Percentiles rank a stretch among this genome's conserved stretches.
These are phyloP conservation scores for Helicoverpa zea DNA, from an alignment of 1,140 invertebrate genomes.

Conservation along the genomic window DNA sequence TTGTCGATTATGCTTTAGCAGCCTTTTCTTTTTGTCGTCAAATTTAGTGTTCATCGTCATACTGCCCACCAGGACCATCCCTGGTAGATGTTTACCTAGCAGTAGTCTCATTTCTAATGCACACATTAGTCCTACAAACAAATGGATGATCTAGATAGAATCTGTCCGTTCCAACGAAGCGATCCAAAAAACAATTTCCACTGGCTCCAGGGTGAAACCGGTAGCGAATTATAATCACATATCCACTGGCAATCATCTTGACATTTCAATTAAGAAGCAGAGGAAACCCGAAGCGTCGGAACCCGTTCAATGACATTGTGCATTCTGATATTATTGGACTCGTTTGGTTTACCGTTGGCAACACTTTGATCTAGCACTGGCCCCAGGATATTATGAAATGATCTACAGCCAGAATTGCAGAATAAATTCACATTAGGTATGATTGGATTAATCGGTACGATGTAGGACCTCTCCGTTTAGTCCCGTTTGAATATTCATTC, in stretches of 20 bases:
- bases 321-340: constrained; percentile 49
- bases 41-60: too few species aligned
- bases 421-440: constrained; percentile 12
- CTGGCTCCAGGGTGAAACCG: constrained; percentile 34
- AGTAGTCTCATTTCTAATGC: too few species aligned
- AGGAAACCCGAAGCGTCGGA: constrained; percentile 24
- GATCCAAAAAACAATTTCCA: constrained; percentile 35
- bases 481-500: not conserved
- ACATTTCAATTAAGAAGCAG: constrained; percentile 56
- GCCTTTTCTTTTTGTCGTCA: too few species aligned
- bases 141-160: constrained; percentile 13
- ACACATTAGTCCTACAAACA: too few species aligned
- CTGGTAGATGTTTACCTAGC: too few species aligned
- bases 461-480: not conserved
- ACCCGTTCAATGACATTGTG: constrained; percentile 44
- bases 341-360: constrained; percentile 44
- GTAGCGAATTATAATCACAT: constrained; percentile 57
- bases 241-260: constrained; percentile 50
- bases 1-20: too few species aligned
- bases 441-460: not conserved
- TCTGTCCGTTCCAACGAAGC: not conserved
- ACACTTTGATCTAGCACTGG: constrained; percentile 39
- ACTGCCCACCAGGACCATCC: too few species aligned
- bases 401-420: constrained; percentile 18
- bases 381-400: constrained; percentile 24